Base-by-base conservation (phyloP, 1,140 invertebrate species). In the Drosophila bocki region DNA sequence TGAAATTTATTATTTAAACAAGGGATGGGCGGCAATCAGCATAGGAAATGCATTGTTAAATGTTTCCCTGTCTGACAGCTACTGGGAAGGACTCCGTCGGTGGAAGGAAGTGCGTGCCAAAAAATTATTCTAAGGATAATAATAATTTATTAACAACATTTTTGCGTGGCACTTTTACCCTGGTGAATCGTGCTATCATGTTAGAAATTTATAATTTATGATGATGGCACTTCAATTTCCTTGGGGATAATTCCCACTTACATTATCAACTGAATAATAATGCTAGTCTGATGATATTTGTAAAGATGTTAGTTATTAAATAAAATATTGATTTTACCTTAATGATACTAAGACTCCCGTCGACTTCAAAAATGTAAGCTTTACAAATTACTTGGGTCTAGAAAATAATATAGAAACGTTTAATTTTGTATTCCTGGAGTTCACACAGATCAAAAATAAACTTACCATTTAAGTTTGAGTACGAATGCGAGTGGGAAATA, bases 1-100 rank as follows among this genome's bases (percentile, higher is more conserved):
- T 86, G 82, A 85, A 85, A 85, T 85, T 86, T 86, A 85, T 85
- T 87, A 85, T 85, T 85, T 79, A 85, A 75, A 61, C 41, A 75
- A 15, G 22, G 42, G 45, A 48, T 33, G 47, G 64, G 62, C 33
- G 17, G 22, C 12, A 13, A 29, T 44, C 57, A 35, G 48, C 32
- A 26, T 57, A 74, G 78, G 68, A 78, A 86, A 78, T 85, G 74
- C 78, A 85, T 58, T 78, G 78, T 78, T 54, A 70, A 76, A 67
- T 70, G 44, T 60, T 74, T 62, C 58, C 35, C 57, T 48, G 41
- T 81, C 69, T 67, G 78, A 78, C 78, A 85, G 74, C 51, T 70
- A 50, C 35, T 57, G 48, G 48, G 57, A 48, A 61, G 78, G 61
- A 64, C 60, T 56, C 13, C 22, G 45, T 53, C 42, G n/a, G 61